These are phyloP conservation scores for Drosophila affinis DNA, from an alignment of 2,888 invertebrate genomes.

Conservation along the genomic window DNA sequence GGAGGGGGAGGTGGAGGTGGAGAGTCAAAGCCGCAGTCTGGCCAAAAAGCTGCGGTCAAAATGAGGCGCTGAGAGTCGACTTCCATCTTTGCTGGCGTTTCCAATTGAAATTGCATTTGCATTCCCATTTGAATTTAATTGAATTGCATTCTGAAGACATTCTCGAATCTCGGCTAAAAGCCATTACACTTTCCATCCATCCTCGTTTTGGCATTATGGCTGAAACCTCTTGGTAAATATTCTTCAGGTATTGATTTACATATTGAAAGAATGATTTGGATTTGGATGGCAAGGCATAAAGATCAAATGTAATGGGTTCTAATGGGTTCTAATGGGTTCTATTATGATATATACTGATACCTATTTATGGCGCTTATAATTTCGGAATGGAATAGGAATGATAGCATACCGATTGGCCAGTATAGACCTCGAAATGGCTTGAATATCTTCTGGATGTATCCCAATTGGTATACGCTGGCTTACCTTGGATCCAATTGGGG, in stretches of 20 bases:
- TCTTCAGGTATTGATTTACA: not conserved
- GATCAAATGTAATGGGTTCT: no score
- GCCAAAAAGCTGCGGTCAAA: conserved; percentile 38
- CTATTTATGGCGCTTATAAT: no score
- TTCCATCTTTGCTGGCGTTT: conserved; percentile 21
- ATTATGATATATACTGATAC: no score
- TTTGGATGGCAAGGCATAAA: no score
- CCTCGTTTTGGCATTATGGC: not conserved
- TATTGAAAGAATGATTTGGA: no score
- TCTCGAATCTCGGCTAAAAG: not conserved
- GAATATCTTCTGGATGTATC: no score
- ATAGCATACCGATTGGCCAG: no score
- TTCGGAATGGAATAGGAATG: no score
- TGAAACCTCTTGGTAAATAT: not conserved
- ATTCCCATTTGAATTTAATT: conserved; percentile 64
- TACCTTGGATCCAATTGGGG: not conserved
- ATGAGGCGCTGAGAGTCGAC: conserved; percentile 32
- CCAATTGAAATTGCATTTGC: conserved; percentile 66
- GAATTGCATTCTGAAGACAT: conserved; percentile 57
- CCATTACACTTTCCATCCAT: not conserved
- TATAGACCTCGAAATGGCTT: no score
- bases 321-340: no score
- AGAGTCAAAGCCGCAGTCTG: conserved; percentile 11
- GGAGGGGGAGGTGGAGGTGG: no score
- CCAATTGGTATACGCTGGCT: not conserved